Conservation (phyloP, 1,140 invertebrate genomes). For the Heliconius hewitsoni region DNA sequence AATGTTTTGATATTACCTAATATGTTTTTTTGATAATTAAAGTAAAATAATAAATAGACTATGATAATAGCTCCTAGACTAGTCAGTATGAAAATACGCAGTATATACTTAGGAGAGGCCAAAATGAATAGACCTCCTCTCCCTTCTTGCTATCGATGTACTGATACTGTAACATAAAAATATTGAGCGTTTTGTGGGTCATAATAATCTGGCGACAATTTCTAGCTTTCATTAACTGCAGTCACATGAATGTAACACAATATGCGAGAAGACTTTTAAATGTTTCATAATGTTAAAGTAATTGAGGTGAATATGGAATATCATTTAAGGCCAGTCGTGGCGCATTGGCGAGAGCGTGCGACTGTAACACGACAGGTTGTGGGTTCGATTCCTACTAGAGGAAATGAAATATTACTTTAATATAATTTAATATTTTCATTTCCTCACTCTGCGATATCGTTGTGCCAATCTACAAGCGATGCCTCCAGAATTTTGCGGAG, state of each 20-base stretch:
- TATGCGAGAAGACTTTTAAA: not conserved
- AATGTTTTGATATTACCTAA: too few relatives aligned
- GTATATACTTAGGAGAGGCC: constrained; percentile 19
- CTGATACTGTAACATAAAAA: not conserved
- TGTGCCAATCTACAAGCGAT: too few relatives aligned
- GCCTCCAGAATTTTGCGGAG: too few relatives aligned
- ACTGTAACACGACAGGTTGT: too few relatives aligned
- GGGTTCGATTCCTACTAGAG: too few relatives aligned
- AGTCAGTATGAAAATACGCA: not conserved
- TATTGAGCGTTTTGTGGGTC: constrained; percentile 22
- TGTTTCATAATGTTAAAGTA: not conserved
- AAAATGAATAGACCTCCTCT: constrained; percentile 38
- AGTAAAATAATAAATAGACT: not conserved
- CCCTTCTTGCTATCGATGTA: not conserved
- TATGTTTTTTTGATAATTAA: too few relatives aligned
- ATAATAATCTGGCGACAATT: constrained; percentile 36
- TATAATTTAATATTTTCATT: too few relatives aligned
- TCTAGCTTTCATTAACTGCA: constrained; percentile 57
- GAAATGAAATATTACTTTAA: too few relatives aligned
- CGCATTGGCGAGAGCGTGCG: too few relatives aligned
- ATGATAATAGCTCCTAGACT: not conserved
- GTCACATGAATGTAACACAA: constrained; percentile 49
- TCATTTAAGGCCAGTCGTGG: too few relatives aligned
- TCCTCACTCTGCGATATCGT: too few relatives aligned
- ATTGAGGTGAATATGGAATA: too few relatives aligned